phyloP scores from a whole-genome alignment of 2,113 vertebrate genomes.

The Chionomys nivalis region DNA sequence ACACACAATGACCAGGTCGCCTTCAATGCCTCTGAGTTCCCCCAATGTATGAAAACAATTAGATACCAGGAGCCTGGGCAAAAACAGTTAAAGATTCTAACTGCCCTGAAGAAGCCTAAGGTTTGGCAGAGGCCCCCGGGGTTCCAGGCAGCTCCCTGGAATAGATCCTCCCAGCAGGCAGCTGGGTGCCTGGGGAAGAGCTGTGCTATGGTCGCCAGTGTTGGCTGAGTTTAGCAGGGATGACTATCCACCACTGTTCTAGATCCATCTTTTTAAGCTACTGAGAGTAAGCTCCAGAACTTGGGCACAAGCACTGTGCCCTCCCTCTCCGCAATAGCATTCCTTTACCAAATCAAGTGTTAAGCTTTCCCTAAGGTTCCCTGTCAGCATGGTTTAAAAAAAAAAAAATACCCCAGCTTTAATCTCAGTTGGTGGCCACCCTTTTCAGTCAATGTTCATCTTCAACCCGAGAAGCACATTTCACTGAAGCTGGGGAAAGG shows the following conservation, averaged over 20 bases:
- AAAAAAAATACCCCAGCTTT: not conserved
- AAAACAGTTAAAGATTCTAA: not conserved
- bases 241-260: too few relatives aligned
- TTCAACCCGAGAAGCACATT: not conserved
- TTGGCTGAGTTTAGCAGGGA: not conserved
- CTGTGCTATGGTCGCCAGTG: rapidly evolving
- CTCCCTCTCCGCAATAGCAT: not conserved
- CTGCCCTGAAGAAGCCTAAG: not conserved
- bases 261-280: not conserved
- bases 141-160: too few relatives aligned
- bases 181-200: rapidly evolving
- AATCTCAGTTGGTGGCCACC: not conserved
- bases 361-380: not conserved
- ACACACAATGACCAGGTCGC: not conserved
- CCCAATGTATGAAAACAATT: not conserved
- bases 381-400: not conserved
- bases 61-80: not conserved
- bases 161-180: not conserved
- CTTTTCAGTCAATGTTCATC: not conserved
- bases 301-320: not conserved
- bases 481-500: not conserved
- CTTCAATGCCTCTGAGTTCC: not conserved
- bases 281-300: not conserved
- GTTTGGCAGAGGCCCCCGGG: not conserved
- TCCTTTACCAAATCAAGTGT: not conserved